Base-by-base conservation (phyloP, 1,140 invertebrate genomes). In the Platyscapa corneri region DNA sequence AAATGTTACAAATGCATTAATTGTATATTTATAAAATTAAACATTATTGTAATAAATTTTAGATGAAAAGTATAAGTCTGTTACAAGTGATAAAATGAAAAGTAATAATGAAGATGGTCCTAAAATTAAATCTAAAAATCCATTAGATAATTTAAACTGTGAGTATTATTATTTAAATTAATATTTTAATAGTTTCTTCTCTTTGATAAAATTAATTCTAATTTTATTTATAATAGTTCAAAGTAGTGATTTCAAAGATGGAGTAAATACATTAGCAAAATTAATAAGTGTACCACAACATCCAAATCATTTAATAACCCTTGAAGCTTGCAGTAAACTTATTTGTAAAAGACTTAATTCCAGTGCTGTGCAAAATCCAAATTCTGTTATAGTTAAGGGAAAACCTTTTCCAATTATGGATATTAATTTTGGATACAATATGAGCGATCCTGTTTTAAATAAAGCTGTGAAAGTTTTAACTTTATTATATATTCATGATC, bases 401-500 rank as follows among this genome's bases (percentile, higher is more conserved):
- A 96, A 95, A 88, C 94, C 95, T 1, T 96, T 95, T 90, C 94
- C 95, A 18, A 91, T 96, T 30, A 94, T 95, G 89, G 95, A 97
- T 87, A 93, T 94, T 70, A 94, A 95, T 86, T 89, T 97, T 79
- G 96, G 96, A 74, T 96, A 96, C 92, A 95, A 97, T 83, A 94
- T 95, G 75, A 94, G 94, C 77, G 96, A 97, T 92, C 93, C 94
- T 74, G 94, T 95, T 34, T 90, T 97, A 49, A 97, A 97, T 88
- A 95, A 97, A 90, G 97, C 97, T 23, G 96, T 96, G 8, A 96
- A 96, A 93, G 95, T 99, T 65, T 93, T 99, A 39, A 95, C 97
- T 64, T 94, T 99, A 30, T 91, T 99, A 7, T 98, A 98, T 91
- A 97, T 99, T 87, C 96, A 98, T 89, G 97, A 99, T 91, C 92